Evolutionary conservation across 2,797 vertebrate genomes (phyloP).

Genomic region (Coracias cyanogaster): DNA sequence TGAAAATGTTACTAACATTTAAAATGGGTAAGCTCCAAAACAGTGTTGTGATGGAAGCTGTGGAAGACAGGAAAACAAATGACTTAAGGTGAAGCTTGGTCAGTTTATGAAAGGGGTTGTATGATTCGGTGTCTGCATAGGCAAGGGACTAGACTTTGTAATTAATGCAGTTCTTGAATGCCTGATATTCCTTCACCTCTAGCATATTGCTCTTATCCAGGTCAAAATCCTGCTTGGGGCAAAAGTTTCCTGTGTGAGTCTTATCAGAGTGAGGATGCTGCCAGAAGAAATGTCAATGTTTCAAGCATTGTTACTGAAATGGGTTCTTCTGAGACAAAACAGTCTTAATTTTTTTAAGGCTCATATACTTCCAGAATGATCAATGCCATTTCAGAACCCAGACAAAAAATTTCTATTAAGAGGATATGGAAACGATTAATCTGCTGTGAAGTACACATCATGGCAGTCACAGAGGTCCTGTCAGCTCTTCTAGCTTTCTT

Average conservation of each 20-base stretch:
- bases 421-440: background rate
- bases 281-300: background rate
- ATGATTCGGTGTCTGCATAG: background rate
- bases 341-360: background rate
- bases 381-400: background rate
- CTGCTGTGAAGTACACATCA: background rate
- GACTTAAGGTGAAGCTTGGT: background rate
- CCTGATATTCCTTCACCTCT: background rate
- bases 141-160: background rate
- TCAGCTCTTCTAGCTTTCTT: background rate
- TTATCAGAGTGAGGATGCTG: background rate
- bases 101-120: background rate
- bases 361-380: background rate
- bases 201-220: background rate
- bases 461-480: background rate
- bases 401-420: background rate
- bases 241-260: background rate
- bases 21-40: background rate
- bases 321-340: background rate
- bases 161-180: background rate
- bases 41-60: background rate
- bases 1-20: background rate
- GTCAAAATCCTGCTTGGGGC: background rate
- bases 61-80: background rate
- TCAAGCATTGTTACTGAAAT: background rate